A percentile compares a stretch with the other conserved stretches of the same genome.
Conservation (phyloP, 2,888 invertebrate species). For the Heteromyza rotundicornis region DNA sequence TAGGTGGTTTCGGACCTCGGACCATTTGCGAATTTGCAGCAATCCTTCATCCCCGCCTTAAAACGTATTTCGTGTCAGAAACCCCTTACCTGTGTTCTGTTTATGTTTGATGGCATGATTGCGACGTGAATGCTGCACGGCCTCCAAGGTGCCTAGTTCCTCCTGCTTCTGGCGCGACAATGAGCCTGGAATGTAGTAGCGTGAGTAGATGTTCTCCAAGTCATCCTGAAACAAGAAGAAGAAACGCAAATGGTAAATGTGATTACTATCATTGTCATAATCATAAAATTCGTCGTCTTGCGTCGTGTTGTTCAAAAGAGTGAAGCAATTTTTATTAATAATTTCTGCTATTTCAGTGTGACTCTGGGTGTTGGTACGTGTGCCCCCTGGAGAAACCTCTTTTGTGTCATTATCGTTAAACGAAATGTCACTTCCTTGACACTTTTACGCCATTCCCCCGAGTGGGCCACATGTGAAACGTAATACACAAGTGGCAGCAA, state of each 20-base stretch:
- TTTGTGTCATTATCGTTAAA: no score
- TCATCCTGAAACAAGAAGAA: conserved; percentile 39
- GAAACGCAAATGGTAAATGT: no score
- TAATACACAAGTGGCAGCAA: neutral
- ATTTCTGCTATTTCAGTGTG: neutral
- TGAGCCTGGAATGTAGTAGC: conserved; percentile 52
- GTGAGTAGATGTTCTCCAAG: conserved; percentile 49
- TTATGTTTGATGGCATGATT: conserved; percentile 45
- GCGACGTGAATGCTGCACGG: conserved; percentile 49
- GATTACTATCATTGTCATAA: no score
- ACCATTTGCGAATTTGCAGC: neutral
- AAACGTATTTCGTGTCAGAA: no score
- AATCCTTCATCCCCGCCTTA: neutral
- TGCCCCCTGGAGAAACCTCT: neutral
- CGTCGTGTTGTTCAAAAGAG: no score
- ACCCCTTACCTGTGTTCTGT: conserved; percentile 48
- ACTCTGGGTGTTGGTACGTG: neutral
- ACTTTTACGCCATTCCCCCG: neutral
- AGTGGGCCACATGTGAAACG: neutral
- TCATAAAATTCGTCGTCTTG: no score
- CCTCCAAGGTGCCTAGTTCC: conserved; percentile 52
- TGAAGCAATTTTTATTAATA: no score
- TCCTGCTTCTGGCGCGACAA: conserved; percentile 53
- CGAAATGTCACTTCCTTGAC: conserved; percentile 3
- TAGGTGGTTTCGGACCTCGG: no score